Percentiles rank a stretch among this genome's conserved stretches.
Conservation (phyloP, 2,113 vertebrate genomes). For the Mohoua ochrocephala region DNA sequence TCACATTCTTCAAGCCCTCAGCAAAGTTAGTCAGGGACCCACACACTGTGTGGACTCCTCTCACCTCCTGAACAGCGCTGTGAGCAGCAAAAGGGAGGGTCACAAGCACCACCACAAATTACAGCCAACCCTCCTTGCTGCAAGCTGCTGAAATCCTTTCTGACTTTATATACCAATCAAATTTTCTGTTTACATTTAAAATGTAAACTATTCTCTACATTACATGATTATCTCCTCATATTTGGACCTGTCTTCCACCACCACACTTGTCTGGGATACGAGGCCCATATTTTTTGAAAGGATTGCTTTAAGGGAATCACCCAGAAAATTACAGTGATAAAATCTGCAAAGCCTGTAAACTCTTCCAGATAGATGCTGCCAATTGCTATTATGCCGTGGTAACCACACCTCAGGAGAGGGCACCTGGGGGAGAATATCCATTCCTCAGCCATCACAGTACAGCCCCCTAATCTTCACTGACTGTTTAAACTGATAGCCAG, state of each 20-base stretch:
- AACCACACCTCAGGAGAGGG: background rate
- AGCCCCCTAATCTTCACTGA: background rate
- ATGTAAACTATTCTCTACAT: background rate
- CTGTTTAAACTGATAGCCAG: background rate
- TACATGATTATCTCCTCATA: background rate
- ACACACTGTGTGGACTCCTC: background rate
- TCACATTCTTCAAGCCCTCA: background rate
- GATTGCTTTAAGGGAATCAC: background rate
- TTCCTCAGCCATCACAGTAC: background rate
- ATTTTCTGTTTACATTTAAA: background rate
- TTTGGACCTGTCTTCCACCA: background rate
- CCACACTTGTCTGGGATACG: fast-evolving
- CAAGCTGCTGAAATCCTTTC: background rate
- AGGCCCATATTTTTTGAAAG: background rate
- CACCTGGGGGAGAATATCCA: background rate
- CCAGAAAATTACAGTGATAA: background rate
- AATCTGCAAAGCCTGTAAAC: background rate
- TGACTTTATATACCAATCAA: background rate
- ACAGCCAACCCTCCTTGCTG: background rate
- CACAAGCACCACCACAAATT: background rate
- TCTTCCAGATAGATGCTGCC: background rate
- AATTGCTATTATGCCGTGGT: background rate
- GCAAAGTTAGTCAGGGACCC: background rate
- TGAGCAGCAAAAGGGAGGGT: background rate
- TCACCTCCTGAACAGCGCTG: background rate